phyloP scores from a whole-genome alignment of 2,797 vertebrate genomes.

The Perodicticus potto region DNA sequence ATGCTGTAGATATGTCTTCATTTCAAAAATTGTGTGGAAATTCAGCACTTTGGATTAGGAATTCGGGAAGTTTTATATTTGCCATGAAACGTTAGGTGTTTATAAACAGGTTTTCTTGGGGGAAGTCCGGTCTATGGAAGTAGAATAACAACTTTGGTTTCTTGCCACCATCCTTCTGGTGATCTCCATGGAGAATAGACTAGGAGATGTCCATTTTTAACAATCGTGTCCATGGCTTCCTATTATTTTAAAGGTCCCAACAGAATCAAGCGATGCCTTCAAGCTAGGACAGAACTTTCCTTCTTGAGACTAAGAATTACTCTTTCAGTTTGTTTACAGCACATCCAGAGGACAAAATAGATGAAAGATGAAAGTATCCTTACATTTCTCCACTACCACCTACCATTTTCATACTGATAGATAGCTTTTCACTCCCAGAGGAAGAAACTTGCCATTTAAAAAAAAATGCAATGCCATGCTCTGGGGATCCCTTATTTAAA shows the following conservation, averaged over 20 bases:
- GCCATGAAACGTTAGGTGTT: neutral
- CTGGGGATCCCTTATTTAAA: constrained; percentile 49
- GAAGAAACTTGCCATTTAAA: constrained; percentile 38
- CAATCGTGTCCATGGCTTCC: neutral
- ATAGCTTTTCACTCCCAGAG: neutral
- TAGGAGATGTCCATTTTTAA: neutral
- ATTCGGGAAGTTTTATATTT: neutral
- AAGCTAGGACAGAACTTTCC: neutral
- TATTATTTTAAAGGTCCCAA: neutral
- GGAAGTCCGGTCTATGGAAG: neutral
- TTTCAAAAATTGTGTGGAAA: neutral
- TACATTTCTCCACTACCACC: neutral
- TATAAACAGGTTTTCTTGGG: neutral
- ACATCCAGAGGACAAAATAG: neutral
- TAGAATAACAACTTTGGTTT: neutral
- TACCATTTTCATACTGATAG: neutral
- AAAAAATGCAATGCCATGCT: neutral
- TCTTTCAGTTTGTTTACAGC: constrained; percentile 20
- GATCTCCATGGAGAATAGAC: neutral
- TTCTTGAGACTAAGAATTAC: constrained; percentile 1
- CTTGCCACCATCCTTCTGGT: neutral
- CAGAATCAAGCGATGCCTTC: neutral
- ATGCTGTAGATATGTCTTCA: neutral
- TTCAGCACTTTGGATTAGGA: neutral
- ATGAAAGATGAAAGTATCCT: neutral